Conservation (phyloP, 2,888 invertebrate species). For the Oeneis ivallda region DNA sequence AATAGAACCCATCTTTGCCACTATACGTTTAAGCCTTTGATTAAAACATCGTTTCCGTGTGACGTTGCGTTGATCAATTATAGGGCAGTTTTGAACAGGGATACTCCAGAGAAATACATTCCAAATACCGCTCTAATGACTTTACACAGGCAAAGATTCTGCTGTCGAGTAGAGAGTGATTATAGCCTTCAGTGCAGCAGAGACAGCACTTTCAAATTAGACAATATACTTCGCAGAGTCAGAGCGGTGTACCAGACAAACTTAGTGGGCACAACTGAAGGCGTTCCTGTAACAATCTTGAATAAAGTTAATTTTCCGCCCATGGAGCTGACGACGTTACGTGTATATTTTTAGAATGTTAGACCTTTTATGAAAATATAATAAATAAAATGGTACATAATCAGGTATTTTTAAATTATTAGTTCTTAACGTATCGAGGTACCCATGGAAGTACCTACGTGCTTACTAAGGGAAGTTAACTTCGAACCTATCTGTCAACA, state of each 20-base stretch:
- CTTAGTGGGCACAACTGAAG: conserved; percentile 64
- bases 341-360: conserved; percentile 55
- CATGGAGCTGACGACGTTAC: conserved; percentile 64
- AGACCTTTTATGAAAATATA: too few relatives aligned
- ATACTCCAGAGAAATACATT: conserved; percentile 39
- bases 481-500: too few relatives aligned
- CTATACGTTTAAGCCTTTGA: conserved; percentile 61
- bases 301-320: conserved; percentile 58
- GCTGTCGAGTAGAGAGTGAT: conserved; percentile 53
- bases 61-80: conserved; percentile 65
- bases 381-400: too few relatives aligned
- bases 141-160: conserved; percentile 60
- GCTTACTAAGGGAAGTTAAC: too few relatives aligned
- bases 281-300: conserved; percentile 48
- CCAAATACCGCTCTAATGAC: conserved; percentile 57
- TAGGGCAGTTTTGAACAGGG: conserved; percentile 51
- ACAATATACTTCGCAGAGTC: conserved; percentile 57
- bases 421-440: too few relatives aligned
- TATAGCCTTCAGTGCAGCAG: conserved; percentile 52
- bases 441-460: too few relatives aligned
- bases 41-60: conserved; percentile 66
- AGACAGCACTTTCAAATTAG: conserved; percentile 52
- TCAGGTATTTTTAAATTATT: too few relatives aligned
- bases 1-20: conserved; percentile 51
- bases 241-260: conserved; percentile 62